phyloP scores from a whole-genome alignment of 2,797 vertebrate genomes.

The Phrynocephalus guinanensis region DNA sequence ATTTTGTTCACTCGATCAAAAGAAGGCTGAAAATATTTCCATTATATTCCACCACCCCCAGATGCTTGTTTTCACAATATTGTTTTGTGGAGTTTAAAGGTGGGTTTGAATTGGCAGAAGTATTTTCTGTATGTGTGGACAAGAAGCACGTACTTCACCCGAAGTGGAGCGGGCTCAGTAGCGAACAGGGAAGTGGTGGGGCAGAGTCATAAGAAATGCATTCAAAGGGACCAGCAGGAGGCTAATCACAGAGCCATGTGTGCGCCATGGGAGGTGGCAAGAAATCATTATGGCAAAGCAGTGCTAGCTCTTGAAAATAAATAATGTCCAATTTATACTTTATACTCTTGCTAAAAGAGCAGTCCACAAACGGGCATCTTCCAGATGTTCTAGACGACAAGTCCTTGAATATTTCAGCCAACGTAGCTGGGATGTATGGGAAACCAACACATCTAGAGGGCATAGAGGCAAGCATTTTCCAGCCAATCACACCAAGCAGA shows the following conservation, averaged over 20 bases:
- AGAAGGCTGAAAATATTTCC: not conserved
- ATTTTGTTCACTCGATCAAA: not conserved
- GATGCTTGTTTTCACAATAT: not conserved
- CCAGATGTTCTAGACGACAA: not conserved
- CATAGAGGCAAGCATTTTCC: slow-evolving; percentile 21
- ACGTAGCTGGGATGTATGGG: not conserved
- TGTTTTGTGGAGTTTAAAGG: not conserved
- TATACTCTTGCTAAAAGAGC: slow-evolving; percentile 46
- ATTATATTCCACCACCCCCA: not conserved
- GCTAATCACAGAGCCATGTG: slow-evolving; percentile 67
- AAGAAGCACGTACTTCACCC: slow-evolving; percentile 55
- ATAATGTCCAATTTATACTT: slow-evolving; percentile 52
- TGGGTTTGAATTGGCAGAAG: not conserved
- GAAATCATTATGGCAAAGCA: slow-evolving; percentile 65
- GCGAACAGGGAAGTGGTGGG: slow-evolving; percentile 36
- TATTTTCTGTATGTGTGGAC: slow-evolving; percentile 34
- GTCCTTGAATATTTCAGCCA: not conserved
- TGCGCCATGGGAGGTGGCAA: slow-evolving; percentile 56
- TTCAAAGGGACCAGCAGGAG: slow-evolving; percentile 66
- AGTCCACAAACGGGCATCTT: not conserved
- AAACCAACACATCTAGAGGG: not conserved
- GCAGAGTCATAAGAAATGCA: slow-evolving; percentile 35
- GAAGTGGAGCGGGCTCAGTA: slow-evolving; percentile 54
- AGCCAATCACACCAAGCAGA: too few relatives aligned
- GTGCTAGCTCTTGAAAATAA: slow-evolving; percentile 57